phyloP scores from a whole-genome alignment of 1,140 invertebrate species.

The Andrena cerasifolii region DNA sequence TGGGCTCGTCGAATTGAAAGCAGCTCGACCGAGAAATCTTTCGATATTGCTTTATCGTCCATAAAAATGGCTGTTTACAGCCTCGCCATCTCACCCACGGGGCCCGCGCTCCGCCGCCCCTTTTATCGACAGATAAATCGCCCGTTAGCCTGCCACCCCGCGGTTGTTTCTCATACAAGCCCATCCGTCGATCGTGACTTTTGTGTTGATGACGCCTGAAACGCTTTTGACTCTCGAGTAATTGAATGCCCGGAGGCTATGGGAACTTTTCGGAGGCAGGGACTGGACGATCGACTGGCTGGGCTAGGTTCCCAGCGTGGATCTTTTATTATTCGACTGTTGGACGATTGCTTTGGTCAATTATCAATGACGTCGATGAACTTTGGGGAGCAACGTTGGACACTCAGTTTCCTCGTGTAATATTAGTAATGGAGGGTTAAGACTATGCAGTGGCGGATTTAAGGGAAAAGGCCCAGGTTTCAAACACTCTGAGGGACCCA shows the following conservation, averaged over 20 bases:
- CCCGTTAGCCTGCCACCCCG: neutral
- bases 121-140: slow-evolving; percentile 53
- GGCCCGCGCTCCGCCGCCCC: neutral
- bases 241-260: neutral
- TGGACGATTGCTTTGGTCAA: no score
- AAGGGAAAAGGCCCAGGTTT: no score
- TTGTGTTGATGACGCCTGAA: slow-evolving; percentile 11
- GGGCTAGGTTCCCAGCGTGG: no score
- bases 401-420: no score
- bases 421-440: no score
- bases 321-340: no score
- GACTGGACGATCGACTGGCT: neutral
- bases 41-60: slow-evolving; percentile 65
- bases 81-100: neutral
- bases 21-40: slow-evolving; percentile 52
- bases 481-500: no score
- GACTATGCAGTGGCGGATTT: no score
- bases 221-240: neutral
- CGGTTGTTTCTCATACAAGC: slow-evolving; percentile 10
- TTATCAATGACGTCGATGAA: no score
- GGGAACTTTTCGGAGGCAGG: no score
- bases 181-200: neutral
- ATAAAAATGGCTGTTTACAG: slow-evolving; percentile 66
- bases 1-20: slow-evolving; percentile 40
- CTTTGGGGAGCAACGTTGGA: no score